These are phyloP conservation scores for Luperina testacea DNA, from an alignment of 2,888 invertebrate genomes.

Conservation along the genomic window DNA sequence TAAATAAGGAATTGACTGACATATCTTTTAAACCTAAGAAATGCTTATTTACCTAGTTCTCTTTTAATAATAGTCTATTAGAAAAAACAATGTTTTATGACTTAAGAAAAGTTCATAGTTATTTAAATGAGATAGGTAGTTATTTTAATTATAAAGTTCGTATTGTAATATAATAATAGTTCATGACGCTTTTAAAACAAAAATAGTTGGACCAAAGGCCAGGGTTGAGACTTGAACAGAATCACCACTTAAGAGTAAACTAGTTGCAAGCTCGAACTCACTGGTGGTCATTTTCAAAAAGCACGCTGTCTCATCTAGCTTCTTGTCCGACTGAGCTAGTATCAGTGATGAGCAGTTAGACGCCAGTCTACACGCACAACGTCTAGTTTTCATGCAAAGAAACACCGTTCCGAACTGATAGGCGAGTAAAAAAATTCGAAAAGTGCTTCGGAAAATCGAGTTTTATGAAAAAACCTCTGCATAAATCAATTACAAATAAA, in stretches of 20 bases:
- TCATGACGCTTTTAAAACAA: neutral
- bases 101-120: neutral
- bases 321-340: no score
- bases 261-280: no score
- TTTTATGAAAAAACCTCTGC: no score
- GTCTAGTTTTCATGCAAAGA: no score
- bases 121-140: conserved; percentile 3
- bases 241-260: neutral
- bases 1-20: conserved; percentile 17
- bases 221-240: neutral
- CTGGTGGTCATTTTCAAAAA: no score
- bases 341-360: no score
- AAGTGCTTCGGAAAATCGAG: no score
- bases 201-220: neutral
- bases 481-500: no score
- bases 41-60: conserved; percentile 16
- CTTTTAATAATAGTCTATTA: neutral
- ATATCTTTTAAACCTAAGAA: conserved; percentile 34
- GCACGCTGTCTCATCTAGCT: no score
- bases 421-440: no score
- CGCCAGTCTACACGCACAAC: no score
- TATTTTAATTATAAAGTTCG: neutral
- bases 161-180: conserved; percentile 1
- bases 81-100: neutral
- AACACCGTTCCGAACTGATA: no score